Conservation (phyloP, 1,140 invertebrate genomes). For the Drosophila takahashii region DNA sequence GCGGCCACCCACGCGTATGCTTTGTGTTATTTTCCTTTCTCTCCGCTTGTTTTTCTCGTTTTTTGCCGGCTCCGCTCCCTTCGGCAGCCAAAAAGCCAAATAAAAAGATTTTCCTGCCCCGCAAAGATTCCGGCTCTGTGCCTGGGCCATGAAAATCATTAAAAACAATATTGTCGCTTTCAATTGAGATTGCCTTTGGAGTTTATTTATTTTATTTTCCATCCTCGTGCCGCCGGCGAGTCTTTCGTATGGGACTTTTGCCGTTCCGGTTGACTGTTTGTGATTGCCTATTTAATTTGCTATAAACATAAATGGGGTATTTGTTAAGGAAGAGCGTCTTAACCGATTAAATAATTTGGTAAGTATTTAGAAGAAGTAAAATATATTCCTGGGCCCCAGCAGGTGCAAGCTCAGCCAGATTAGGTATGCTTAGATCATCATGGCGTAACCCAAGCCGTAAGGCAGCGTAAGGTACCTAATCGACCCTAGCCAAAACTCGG, state of each 20-base stretch:
- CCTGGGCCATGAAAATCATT: constrained; percentile 67
- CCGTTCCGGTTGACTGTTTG: constrained; percentile 22
- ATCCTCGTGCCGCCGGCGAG: constrained; percentile 12
- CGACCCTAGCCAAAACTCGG: constrained; percentile 13
- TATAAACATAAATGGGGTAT: constrained; percentile 24
- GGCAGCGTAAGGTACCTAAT: constrained; percentile 27
- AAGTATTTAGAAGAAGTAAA: background rate
- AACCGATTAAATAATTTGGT: constrained; percentile 37
- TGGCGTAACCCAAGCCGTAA: constrained; percentile 12
- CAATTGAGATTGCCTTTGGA: constrained; percentile 62
- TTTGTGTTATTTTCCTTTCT: constrained; percentile 44
- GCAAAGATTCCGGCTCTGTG: constrained; percentile 43
- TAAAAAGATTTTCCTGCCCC: constrained; percentile 46
- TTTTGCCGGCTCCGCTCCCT: constrained; percentile 29
- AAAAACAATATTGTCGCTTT: constrained; percentile 76
- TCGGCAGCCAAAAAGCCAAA: constrained; percentile 60
- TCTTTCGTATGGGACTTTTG: constrained; percentile 16
- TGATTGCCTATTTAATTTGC: constrained; percentile 48
- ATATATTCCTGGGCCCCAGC: background rate
- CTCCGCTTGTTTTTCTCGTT: constrained; percentile 19
- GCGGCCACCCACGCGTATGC: constrained; percentile 64
- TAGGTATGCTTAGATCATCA: constrained; percentile 15
- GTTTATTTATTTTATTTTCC: constrained; percentile 72
- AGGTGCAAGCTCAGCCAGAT: background rate
- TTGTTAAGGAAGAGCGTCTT: background rate